Evolutionary conservation across 2,797 vertebrate species (phyloP).

Genomic region (Aselliscus stoliczkanus): DNA sequence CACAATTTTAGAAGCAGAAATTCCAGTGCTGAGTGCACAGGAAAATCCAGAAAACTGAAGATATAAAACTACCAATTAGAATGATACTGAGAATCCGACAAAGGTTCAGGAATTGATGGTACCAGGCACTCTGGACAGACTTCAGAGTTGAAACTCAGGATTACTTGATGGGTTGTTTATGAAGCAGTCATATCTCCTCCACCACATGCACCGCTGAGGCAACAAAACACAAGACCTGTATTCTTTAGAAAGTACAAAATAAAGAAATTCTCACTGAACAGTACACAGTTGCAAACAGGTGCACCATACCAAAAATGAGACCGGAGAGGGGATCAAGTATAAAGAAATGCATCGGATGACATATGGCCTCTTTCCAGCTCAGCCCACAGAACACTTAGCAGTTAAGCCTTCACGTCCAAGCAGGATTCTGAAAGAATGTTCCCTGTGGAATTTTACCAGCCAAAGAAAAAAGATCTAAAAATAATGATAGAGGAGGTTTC

Average conservation of each 20-base stretch:
- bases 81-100: background rate
- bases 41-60: background rate
- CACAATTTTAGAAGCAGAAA: background rate
- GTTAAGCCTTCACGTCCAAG: background rate
- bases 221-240: background rate
- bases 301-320: background rate
- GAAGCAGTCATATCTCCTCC: background rate
- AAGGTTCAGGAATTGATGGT: background rate
- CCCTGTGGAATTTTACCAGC: background rate
- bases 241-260: background rate
- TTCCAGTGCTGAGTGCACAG: background rate
- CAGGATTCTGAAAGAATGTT: background rate
- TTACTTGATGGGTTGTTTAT: background rate
- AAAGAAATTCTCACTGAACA: background rate
- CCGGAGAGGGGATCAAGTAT: accelerated
- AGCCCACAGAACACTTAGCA: background rate
- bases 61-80: background rate
- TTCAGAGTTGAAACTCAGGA: background rate
- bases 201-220: background rate
- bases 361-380: background rate
- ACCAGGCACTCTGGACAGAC: background rate
- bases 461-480: slow-evolving; percentile 42
- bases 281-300: background rate
- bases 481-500: background rate
- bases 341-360: background rate